These are phyloP conservation scores for Hesperia comma DNA, from an alignment of 2,888 invertebrate species.

Conservation along the genomic window DNA sequence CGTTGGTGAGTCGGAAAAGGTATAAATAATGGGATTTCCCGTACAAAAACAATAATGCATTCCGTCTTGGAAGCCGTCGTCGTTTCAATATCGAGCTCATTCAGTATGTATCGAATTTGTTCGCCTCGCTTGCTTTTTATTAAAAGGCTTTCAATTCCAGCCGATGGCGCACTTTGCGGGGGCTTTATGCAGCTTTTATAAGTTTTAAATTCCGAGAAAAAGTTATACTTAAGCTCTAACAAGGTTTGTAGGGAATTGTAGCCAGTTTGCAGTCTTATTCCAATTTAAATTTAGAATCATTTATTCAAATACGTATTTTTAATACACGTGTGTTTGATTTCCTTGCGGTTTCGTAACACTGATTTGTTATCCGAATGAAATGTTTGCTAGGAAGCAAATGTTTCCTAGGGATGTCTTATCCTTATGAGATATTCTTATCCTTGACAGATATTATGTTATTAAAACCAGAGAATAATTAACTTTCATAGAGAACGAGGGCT, in stretches of 20 bases:
- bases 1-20: background rate
- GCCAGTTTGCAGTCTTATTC: background rate
- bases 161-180: conserved; percentile 22
- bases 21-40: background rate
- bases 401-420: too few relatives aligned
- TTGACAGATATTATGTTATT: too few relatives aligned
- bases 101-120: conserved; percentile 33
- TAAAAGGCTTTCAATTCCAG: conserved; percentile 25
- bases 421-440: too few relatives aligned
- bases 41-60: conserved; percentile 23
- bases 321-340: too few relatives aligned
- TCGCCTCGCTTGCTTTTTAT: conserved; percentile 25
- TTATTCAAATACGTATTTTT: too few relatives aligned
- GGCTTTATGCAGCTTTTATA: conserved; percentile 20
- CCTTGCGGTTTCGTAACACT: too few relatives aligned
- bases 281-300: background rate
- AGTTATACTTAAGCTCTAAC: background rate
- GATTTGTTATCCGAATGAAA: too few relatives aligned
- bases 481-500: too few relatives aligned
- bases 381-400: too few relatives aligned
- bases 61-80: conserved; percentile 3
- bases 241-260: background rate
- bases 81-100: conserved; percentile 28
- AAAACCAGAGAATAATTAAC: too few relatives aligned
- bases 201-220: conserved; percentile 6